These are phyloP conservation scores for Nysson spinosus DNA, from an alignment of 2,888 invertebrate species.

Conservation along the genomic window DNA sequence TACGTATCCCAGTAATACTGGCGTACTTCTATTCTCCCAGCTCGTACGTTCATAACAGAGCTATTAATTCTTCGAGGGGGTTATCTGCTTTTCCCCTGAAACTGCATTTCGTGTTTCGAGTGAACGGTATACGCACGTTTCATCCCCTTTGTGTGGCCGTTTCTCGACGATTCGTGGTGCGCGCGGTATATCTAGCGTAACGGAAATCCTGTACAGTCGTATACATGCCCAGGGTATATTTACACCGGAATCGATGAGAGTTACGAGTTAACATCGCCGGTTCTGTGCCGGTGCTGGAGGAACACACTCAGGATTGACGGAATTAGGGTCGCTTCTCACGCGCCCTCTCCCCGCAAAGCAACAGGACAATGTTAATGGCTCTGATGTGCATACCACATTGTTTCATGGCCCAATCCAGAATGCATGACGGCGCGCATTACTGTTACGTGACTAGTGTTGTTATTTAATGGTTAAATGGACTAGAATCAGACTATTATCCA, in stretches of 20 bases:
- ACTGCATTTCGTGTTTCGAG: slow-evolving; percentile 44
- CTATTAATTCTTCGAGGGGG: slow-evolving; percentile 52
- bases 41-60: slow-evolving; percentile 19
- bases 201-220: slow-evolving; percentile 59
- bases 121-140: slow-evolving; percentile 18
- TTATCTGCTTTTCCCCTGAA: slow-evolving; percentile 37
- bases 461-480: slow-evolving; percentile 27
- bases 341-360: slow-evolving; percentile 39
- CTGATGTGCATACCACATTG: slow-evolving; percentile 44
- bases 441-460: slow-evolving; percentile 39
- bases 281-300: slow-evolving; percentile 10
- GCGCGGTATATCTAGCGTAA: slow-evolving; percentile 55
- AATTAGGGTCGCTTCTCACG: slow-evolving; percentile 58
- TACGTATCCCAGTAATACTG: background rate
- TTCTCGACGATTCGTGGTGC: slow-evolving; percentile 53
- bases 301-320: slow-evolving; percentile 49
- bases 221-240: slow-evolving; percentile 58
- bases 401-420: slow-evolving; percentile 33
- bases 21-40: background rate
- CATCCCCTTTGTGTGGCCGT: slow-evolving; percentile 25
- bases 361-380: slow-evolving; percentile 58
- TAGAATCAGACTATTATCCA: slow-evolving; percentile 1
- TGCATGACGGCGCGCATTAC: slow-evolving; percentile 38
- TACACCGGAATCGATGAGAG: slow-evolving; percentile 64
- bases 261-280: slow-evolving; percentile 60